A percentile compares a stretch with the other conserved stretches of the same genome.
These are phyloP conservation scores for Pseudomyrmex sp. DNA, from an alignment of 1,140 invertebrate genomes.

Conservation along the genomic window DNA sequence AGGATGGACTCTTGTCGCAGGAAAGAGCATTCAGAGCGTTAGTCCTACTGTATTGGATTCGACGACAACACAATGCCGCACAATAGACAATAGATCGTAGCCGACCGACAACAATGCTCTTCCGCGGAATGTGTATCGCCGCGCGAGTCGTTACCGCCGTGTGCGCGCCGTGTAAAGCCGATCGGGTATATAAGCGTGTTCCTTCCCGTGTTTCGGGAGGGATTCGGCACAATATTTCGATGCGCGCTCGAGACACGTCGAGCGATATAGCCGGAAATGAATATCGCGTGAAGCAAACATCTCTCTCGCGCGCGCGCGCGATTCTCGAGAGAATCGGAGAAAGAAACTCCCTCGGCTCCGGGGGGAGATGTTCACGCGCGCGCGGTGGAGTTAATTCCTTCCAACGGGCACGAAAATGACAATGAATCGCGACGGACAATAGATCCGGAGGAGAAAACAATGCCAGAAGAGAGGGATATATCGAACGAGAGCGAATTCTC, in stretches of 20 bases:
- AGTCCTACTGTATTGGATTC: slow-evolving; percentile 28
- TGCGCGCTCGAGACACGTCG: not conserved
- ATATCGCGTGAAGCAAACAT: too few species aligned
- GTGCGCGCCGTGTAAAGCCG: not conserved
- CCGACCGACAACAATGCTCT: slow-evolving; percentile 37
- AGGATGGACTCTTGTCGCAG: slow-evolving; percentile 27
- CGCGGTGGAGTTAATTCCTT: slow-evolving; percentile 18
- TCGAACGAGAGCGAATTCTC: slow-evolving; percentile 4
- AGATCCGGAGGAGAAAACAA: slow-evolving; percentile 49
- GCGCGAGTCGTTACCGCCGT: slow-evolving; percentile 16
- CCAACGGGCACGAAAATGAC: slow-evolving; percentile 42
- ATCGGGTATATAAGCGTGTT: slow-evolving; percentile 25
- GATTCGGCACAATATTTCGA: slow-evolving; percentile 49
- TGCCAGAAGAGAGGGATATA: slow-evolving; percentile 47
- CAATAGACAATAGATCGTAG: slow-evolving; percentile 53
- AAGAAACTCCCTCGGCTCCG: not conserved
- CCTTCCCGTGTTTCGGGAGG: slow-evolving; percentile 13
- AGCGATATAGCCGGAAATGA: slow-evolving; percentile 30
- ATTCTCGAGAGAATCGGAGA: not conserved
- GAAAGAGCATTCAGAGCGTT: slow-evolving; percentile 39
- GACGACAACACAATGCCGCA: slow-evolving; percentile 32
- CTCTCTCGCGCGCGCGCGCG: not conserved
- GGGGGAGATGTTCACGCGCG: slow-evolving; percentile 12
- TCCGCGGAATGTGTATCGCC: slow-evolving; percentile 44
- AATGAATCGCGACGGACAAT: slow-evolving; percentile 50